Base-by-base conservation (phyloP, 1,140 invertebrate species). In the Ruditapes philippinarum region DNA sequence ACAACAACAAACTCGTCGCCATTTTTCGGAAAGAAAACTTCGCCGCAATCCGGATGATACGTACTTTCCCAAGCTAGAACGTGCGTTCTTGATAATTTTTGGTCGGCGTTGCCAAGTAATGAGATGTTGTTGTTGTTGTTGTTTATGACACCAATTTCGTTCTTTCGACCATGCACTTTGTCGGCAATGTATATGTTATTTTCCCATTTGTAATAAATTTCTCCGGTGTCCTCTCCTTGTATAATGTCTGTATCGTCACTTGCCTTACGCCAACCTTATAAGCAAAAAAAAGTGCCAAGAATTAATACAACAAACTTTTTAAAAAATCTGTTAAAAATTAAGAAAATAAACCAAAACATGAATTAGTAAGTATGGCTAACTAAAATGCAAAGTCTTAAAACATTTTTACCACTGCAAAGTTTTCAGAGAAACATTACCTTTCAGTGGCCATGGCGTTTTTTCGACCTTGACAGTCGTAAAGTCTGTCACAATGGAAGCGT, bases 11-110 rank as follows among this genome's bases (percentile, higher is more conserved):
- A 90, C 19, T 60, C 38, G 12, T 86, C 76, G 49, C 82, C 74
- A 62, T 85, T 60, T 80, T 70, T 33, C 19, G 89, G 89, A 49
- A 79, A 90, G 62, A 90, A 90, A 51, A 90, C 82, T 68, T 90
- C 78, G 14, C 89, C 89, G 3, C 89, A 79, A 33, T 90, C 89
- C n/a, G 89, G 89, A 54, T 90, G 89, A 45, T 88, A 90, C 7
- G 81, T 90, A 31, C 70, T 80, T 38, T 88, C 89, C 36, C 84
- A 57, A 19, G 70, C 83, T 11, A 89, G 74, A 11, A 89, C 88
- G 31, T 83, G 57, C 19, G 68, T 84, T 22, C 57, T 62, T 28
- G 57, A 28, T 25, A 62, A 28, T 4, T n/a, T 7, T 5, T 19
- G n/a, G 4, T 11, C 17, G 7, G 14, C 4, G 51, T 62, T 28